These are phyloP conservation scores for Gulo gulo DNA, from an alignment of 2,113 vertebrate species.

Conservation along the genomic window DNA sequence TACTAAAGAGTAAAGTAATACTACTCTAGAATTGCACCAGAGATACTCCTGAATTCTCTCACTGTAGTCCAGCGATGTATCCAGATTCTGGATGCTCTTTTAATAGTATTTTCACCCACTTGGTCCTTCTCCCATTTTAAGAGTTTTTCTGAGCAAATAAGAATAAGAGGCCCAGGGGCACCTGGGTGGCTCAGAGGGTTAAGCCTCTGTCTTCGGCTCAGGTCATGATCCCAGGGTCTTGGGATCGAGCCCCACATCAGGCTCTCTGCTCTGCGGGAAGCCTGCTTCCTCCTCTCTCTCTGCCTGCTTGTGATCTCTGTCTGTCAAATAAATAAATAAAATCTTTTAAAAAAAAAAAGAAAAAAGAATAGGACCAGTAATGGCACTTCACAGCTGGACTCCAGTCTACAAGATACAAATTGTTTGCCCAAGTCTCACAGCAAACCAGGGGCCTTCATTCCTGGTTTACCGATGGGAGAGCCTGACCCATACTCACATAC, in stretches of 20 bases:
- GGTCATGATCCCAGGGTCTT: too few relatives aligned
- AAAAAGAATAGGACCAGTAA: background rate
- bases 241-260: fast-evolving
- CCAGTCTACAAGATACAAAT: background rate
- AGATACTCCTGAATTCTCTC: background rate
- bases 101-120: background rate
- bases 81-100: background rate
- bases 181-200: too few relatives aligned
- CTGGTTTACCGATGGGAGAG: background rate
- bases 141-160: background rate
- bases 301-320: too few relatives aligned
- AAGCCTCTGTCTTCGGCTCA: too few relatives aligned
- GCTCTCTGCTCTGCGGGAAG: too few relatives aligned
- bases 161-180: too few relatives aligned
- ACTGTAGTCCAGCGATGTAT: background rate
- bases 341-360: background rate
- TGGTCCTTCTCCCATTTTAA: background rate
- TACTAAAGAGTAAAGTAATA: background rate
- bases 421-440: background rate
- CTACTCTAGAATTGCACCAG: background rate
- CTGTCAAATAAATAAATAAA: too few relatives aligned
- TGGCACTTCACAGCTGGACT: background rate
- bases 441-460: background rate
- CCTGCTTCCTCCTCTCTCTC: too few relatives aligned
- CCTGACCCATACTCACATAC: background rate